Evolutionary conservation across 1,140 invertebrate genomes (phyloP).

Genomic region (Chrysopa pallens): DNA sequence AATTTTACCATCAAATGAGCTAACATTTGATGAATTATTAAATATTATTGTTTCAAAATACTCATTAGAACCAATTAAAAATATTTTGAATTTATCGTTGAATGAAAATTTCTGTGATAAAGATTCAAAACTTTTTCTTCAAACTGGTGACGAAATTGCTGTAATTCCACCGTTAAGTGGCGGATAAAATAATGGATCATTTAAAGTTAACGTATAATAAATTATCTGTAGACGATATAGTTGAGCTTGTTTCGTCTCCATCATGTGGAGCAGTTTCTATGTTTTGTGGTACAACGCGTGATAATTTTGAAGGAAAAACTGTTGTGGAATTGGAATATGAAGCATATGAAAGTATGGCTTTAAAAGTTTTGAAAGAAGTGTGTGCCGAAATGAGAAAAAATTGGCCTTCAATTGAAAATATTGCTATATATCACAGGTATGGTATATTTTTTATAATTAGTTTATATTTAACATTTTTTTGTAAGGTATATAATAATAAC

Average conservation of each 20-base stretch:
- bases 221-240: slow-evolving; percentile 49
- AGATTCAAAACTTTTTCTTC: slow-evolving; percentile 32
- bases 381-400: slow-evolving; percentile 49
- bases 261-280: slow-evolving; percentile 74
- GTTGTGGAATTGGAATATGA: slow-evolving; percentile 79
- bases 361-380: slow-evolving; percentile 64
- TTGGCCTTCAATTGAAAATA: slow-evolving; percentile 55
- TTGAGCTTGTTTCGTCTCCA: slow-evolving; percentile 42
- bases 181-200: slow-evolving; percentile 46
- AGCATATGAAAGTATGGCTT: slow-evolving; percentile 82
- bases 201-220: slow-evolving; percentile 48
- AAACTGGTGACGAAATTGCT: slow-evolving; percentile 55
- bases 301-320: slow-evolving; percentile 73
- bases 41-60: slow-evolving; percentile 36
- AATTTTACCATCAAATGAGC: slow-evolving; percentile 22
- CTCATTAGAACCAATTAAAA: slow-evolving; percentile 44
- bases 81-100: slow-evolving; percentile 55
- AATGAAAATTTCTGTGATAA: slow-evolving; percentile 55
- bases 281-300: slow-evolving; percentile 82
- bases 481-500: no score
- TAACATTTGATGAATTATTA: slow-evolving; percentile 33
- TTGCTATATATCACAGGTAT: slow-evolving; percentile 63
- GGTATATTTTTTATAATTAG: no score
- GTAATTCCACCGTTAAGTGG: slow-evolving; percentile 78
- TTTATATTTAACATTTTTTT: no score